phyloP scores from a whole-genome alignment of 2,888 invertebrate genomes.

The Machimus atricapillus region DNA sequence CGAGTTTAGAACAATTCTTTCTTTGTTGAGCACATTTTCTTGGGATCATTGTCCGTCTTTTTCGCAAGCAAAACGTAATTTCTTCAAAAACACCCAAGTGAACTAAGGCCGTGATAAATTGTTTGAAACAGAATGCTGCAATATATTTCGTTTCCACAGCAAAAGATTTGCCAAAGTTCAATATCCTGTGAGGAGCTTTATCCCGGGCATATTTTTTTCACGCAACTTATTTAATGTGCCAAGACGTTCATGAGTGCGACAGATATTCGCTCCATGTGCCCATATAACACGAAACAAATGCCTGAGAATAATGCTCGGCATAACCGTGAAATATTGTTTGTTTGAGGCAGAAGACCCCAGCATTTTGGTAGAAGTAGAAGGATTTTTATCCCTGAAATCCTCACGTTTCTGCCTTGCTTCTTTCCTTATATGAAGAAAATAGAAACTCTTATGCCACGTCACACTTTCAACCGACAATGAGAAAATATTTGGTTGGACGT shows the following conservation, averaged over 20 bases:
- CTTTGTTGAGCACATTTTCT: not conserved
- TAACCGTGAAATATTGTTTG: constrained; percentile 27
- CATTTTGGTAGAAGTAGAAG: not conserved
- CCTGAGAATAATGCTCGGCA: constrained; percentile 15
- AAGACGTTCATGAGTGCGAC: not conserved
- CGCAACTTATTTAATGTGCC: constrained; percentile 4
- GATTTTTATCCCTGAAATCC: constrained; percentile 17
- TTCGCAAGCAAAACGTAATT: not conserved
- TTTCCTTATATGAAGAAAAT: not conserved
- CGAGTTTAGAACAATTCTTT: not conserved
- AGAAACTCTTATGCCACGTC: constrained; percentile 1
- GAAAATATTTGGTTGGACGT: constrained; percentile 8
- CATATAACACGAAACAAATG: constrained; percentile 13
- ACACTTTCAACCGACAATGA: constrained; percentile 19
- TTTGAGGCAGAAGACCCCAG: not conserved
- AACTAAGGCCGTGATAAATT: not conserved
- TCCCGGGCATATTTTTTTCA: not conserved
- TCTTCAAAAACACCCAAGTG: not conserved
- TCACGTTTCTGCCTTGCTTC: constrained; percentile 3
- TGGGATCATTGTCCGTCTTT: not conserved
- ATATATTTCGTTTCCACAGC: not conserved
- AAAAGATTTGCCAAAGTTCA: constrained; percentile 4
- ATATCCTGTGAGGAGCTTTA: constrained; percentile 5
- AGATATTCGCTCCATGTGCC: not conserved
- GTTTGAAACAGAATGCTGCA: not conserved